Conservation (phyloP, 2,888 invertebrate species). For the Acrobasis repandana region DNA sequence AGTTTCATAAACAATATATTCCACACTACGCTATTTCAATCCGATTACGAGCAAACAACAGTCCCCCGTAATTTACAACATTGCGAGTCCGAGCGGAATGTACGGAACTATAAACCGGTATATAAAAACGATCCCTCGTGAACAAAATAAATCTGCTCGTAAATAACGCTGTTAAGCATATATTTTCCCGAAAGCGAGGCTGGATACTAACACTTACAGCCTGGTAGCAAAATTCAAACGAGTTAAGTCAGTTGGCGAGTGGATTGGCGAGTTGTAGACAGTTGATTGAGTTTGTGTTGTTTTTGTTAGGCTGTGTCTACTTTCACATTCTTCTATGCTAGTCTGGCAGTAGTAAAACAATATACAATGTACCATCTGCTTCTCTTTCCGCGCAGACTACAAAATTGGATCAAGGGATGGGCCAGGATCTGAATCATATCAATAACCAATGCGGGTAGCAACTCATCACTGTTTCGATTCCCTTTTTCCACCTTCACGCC, state of each 20-base stretch:
- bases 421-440: too few relatives aligned
- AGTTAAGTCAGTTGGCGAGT: neutral
- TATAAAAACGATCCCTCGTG: slow-evolving; percentile 45
- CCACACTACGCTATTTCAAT: neutral
- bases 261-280: neutral
- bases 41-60: neutral
- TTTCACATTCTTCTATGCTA: too few relatives aligned
- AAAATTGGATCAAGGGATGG: too few relatives aligned
- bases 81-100: slow-evolving; percentile 22
- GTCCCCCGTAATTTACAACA: neutral
- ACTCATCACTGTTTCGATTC: too few relatives aligned
- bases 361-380: too few relatives aligned
- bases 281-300: neutral
- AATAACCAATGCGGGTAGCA: too few relatives aligned
- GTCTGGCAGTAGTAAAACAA: too few relatives aligned
- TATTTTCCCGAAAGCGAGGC: slow-evolving; percentile 56
- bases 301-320: too few relatives aligned
- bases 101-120: slow-evolving; percentile 40
- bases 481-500: too few relatives aligned
- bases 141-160: slow-evolving; percentile 64
- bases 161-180: slow-evolving; percentile 70
- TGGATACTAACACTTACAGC: slow-evolving; percentile 61
- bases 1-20: neutral
- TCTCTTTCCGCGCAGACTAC: too few relatives aligned
- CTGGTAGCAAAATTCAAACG: slow-evolving; percentile 15